A percentile compares a stretch with the other conserved stretches of the same genome.
Conservation (phyloP, 2,113 vertebrate genomes). For the Macquaria australasica region DNA sequence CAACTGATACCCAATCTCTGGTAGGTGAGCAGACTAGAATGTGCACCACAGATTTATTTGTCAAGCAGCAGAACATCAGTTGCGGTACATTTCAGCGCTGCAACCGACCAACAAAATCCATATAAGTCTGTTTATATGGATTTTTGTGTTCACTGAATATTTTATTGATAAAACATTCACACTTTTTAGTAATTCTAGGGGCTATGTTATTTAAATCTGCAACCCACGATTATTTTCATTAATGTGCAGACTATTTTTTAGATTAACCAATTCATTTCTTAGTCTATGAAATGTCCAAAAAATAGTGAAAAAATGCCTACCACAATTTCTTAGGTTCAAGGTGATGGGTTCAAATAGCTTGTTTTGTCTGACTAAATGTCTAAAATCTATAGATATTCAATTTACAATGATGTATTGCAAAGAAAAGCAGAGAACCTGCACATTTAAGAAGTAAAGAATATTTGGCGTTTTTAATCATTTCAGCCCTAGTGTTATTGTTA, state of each 20-base stretch:
- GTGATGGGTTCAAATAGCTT: not conserved
- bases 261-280: too few species aligned
- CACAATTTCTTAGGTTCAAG: not conserved
- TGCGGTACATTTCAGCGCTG: not conserved
- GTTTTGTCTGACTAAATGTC: not conserved
- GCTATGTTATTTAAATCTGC: not conserved
- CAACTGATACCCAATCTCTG: conserved; percentile 25
- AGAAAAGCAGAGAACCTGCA: not conserved
- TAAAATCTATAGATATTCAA: not conserved
- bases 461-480: not conserved
- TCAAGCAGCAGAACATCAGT: conserved; percentile 9
- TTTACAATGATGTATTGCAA: not conserved
- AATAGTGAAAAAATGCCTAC: not conserved
- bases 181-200: not conserved
- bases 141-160: not conserved
- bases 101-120: not conserved
- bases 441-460: not conserved
- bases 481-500: not conserved
- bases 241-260: not conserved
- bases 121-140: not conserved
- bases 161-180: not conserved
- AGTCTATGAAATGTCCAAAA: not conserved
- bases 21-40: conserved; percentile 2
- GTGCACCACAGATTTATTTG: not conserved
- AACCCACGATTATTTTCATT: not conserved